Percentiles rank a stretch among this genome's conserved stretches.
These are phyloP conservation scores for Drosophila recens DNA, from an alignment of 2,888 invertebrate genomes.

Conservation along the genomic window DNA sequence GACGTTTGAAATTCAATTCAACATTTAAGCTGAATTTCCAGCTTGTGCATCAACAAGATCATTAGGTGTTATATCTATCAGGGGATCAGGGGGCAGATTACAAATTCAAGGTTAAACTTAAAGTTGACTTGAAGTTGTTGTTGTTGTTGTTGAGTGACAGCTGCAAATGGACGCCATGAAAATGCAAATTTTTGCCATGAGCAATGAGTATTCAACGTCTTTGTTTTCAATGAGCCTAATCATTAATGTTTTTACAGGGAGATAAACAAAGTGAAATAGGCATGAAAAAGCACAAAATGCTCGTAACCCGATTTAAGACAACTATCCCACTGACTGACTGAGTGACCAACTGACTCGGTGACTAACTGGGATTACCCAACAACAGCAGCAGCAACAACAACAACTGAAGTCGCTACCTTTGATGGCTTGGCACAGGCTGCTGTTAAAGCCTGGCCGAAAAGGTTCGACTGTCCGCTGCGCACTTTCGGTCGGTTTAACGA, in stretches of 20 bases:
- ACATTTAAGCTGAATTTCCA: conserved; percentile 16
- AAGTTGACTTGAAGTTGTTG: conserved; percentile 1
- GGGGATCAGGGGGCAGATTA: conserved; percentile 25
- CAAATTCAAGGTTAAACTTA: conserved; percentile 63
- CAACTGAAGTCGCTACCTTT: conserved; percentile 60
- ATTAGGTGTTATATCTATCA: conserved; percentile 60
- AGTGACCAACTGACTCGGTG: conserved; percentile 37
- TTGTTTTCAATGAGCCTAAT: conserved; percentile 69
- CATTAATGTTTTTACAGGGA: conserved; percentile 52
- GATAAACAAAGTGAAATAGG: conserved; percentile 55
- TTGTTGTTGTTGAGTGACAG: conserved; percentile 7
- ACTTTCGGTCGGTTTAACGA: conserved; percentile 75
- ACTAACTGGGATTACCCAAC: conserved; percentile 66
- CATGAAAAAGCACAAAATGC: conserved; percentile 61
- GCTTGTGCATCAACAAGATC: conserved; percentile 57
- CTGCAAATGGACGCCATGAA: conserved; percentile 59
- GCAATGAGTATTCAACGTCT: conserved; percentile 47
- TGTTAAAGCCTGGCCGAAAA: conserved; percentile 58
- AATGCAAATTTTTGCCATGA: conserved; percentile 71
- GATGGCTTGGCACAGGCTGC: conserved; percentile 58
- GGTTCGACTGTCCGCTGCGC: conserved; percentile 58
- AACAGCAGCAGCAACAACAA: conserved; percentile 26
- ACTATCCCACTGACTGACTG: conserved; percentile 35
- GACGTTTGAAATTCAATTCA: conserved; percentile 35
- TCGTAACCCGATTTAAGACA: conserved; percentile 59